Percentiles rank a stretch among this genome's conserved stretches.
These are phyloP conservation scores for Olivierus martensii DNA, from an alignment of 1,140 invertebrate genomes.

Conservation along the genomic window DNA sequence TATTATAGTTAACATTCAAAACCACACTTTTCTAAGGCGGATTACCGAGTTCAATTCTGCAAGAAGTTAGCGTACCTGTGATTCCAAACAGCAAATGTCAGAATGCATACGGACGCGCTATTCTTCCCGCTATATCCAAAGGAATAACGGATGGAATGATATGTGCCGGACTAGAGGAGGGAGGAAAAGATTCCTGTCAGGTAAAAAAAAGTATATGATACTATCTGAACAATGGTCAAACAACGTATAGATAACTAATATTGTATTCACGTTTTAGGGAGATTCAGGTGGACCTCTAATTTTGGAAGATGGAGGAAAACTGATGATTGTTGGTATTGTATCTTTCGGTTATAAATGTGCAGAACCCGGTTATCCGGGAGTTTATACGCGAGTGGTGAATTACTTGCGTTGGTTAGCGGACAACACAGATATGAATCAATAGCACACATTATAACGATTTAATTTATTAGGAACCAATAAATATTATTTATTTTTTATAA, in stretches of 20 bases:
- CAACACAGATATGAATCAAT: not conserved
- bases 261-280: constrained; percentile 36
- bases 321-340: constrained; percentile 52
- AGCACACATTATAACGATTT: too few species aligned
- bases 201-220: too few species aligned
- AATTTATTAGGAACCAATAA: too few species aligned
- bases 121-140: not conserved
- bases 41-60: constrained; percentile 65
- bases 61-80: constrained; percentile 78
- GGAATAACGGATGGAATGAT: constrained; percentile 1
- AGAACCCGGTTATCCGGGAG: constrained; percentile 24
- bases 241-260: too few species aligned
- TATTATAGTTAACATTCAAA: too few species aligned
- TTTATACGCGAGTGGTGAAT: constrained; percentile 26
- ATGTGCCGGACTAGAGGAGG: constrained; percentile 66
- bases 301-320: constrained; percentile 37
- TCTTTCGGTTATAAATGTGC: constrained; percentile 74
- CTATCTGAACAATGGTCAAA: too few species aligned
- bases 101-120: constrained; percentile 30
- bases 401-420: constrained; percentile 23
- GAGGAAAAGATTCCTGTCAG: constrained; percentile 84
- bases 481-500: too few species aligned
- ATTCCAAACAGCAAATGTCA: constrained; percentile 80
- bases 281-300: constrained; percentile 70
- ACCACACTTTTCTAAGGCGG: too few species aligned